Evolutionary conservation across 2,888 invertebrate genomes (phyloP).

Genomic region (Sinohyriopsis cumingii): DNA sequence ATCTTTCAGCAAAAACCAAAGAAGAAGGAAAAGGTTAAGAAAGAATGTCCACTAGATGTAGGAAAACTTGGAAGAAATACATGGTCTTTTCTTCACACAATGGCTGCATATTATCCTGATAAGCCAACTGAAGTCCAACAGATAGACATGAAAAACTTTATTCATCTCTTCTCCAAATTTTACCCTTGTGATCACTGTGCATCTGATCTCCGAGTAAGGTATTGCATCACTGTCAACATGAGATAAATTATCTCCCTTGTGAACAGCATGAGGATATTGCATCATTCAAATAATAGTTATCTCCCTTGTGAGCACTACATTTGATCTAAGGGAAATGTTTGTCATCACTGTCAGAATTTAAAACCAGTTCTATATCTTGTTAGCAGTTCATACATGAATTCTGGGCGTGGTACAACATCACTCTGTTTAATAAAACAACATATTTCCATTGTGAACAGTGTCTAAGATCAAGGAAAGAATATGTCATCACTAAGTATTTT

Average conservation of each 20-base stretch:
- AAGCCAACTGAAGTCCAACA: constrained; percentile 81
- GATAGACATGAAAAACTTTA: constrained; percentile 85
- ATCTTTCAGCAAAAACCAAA: too few relatives aligned
- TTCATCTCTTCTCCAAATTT: constrained; percentile 87
- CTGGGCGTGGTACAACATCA: too few relatives aligned
- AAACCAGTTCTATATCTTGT: background rate
- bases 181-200: constrained; percentile 96
- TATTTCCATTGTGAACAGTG: too few relatives aligned
- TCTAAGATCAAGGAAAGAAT: too few relatives aligned
- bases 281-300: constrained; percentile 1
- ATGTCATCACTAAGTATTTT: too few relatives aligned
- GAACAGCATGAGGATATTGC: background rate
- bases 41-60: constrained; percentile 75
- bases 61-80: constrained; percentile 80
- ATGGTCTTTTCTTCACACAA: constrained; percentile 96
- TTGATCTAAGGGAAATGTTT: background rate
- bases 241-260: background rate
- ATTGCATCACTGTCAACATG: constrained; percentile 20
- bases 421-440: too few relatives aligned
- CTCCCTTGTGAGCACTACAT: background rate
- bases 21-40: constrained; percentile 3
- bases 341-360: background rate
- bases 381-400: background rate
- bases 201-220: constrained; percentile 89
- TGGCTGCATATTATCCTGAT: constrained; percentile 95